Base-by-base conservation (phyloP, 2,888 invertebrate species). In the Tinea pellionella region DNA sequence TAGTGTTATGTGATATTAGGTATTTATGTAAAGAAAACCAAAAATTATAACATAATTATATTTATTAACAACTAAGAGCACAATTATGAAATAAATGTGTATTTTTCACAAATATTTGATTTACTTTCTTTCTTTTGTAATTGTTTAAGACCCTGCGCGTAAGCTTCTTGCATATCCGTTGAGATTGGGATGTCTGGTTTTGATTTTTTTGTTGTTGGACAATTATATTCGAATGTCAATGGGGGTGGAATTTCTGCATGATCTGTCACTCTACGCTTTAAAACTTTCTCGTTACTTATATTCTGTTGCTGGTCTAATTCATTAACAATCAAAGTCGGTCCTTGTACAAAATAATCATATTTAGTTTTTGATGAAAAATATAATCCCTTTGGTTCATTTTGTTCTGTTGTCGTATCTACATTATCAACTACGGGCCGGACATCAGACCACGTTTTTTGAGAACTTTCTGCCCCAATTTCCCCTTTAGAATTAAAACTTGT, bases 141-240 rank as follows among this genome's bases (percentile, higher is more conserved):
- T 61, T 80, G 85, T 65, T 81, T 82, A 1, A 78, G 65, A 13
- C 88, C 88, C 67, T 86, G 85, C 2, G 70, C 82, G 65, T 75
- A 87, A 0, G 87, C 83, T 74, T 83, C 88, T 64, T 70, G 72
- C 19, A 84, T 74, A 68, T 82, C 80, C 3, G 78, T 84, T 30
- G 74, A 67, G 63, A 86, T 86, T n/a, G 84, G 84, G 64, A 74
- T 79, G 56, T 75, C 66, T 37, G 69, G 62, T 63, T 68, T 81
- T 6, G 66, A 64, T 24, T 76, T 71, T 64, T 84, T 86, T 4
- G 78, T 66, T 30, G 72, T 67, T 8, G 90, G 89, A 0, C 90
- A 90, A 66, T 89, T 90, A 69, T 92, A 91, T 29, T 92, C 90
- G 67, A 89, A 90, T 1, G 89, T 90, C 0, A 92, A 85, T 1